A percentile compares a stretch with the other conserved stretches of the same genome.
Conservation (phyloP, 2,797 vertebrate genomes). For the Macropodus opercularis region DNA sequence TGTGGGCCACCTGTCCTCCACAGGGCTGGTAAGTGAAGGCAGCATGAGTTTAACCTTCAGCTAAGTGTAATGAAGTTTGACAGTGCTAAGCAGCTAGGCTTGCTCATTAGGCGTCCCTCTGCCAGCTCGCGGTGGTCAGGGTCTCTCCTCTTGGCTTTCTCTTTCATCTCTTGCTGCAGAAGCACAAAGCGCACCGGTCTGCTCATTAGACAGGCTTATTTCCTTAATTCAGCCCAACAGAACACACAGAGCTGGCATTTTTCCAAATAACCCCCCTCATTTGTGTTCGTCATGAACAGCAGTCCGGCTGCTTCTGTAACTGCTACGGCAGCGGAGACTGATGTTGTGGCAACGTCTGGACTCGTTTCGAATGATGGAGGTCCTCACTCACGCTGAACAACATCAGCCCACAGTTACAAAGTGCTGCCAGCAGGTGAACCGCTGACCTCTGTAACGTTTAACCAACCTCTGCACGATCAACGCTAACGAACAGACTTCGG, state of each 20-base stretch:
- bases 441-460: conserved; percentile 22
- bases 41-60: conserved; percentile 59
- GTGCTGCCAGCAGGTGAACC: conserved; percentile 28
- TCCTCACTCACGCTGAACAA: conserved; percentile 25
- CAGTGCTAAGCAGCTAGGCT: conserved; percentile 59
- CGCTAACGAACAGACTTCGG: too few relatives aligned
- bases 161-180: conserved; percentile 72
- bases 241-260: conserved; percentile 55
- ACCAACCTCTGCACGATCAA: conserved; percentile 14
- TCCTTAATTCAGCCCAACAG: conserved; percentile 68
- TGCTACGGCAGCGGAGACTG: conserved; percentile 28
- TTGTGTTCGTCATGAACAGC: conserved; percentile 42
- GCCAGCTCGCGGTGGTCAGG: conserved; percentile 61
- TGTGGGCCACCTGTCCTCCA: conserved; percentile 62
- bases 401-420: conserved; percentile 29
- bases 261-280: conserved; percentile 58
- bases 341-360: conserved; percentile 36
- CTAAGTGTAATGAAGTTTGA: conserved; percentile 63
- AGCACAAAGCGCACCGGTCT: conserved; percentile 64
- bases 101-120: conserved; percentile 64
- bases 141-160: conserved; percentile 60
- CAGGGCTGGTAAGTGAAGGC: conserved; percentile 36
- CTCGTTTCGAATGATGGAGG: conserved; percentile 38
- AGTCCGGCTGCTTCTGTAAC: conserved; percentile 29
- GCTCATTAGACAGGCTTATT: conserved; percentile 74